Conservation (phyloP, 2,888 invertebrate species). For the Leptinotarsa haldemani region DNA sequence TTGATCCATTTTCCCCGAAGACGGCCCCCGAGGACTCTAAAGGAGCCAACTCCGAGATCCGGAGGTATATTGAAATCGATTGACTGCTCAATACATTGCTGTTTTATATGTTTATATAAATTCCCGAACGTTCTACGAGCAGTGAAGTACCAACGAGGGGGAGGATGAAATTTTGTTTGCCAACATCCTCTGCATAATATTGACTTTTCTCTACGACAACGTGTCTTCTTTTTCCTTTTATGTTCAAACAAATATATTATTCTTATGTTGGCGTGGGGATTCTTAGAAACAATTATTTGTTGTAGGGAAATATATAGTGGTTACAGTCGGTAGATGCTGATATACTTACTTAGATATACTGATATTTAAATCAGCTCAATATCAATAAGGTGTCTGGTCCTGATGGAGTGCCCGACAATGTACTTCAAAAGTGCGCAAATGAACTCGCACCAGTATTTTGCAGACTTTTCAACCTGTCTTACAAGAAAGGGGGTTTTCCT, state of each 20-base stretch:
- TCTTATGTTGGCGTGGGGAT: background rate
- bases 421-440: no score
- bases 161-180: slow-evolving; percentile 13
- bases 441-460: no score
- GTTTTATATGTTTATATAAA: slow-evolving; percentile 60
- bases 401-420: no score
- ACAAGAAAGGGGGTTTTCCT: no score
- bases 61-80: slow-evolving; percentile 58
- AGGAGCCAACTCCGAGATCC: slow-evolving; percentile 35
- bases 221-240: background rate
- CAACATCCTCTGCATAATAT: slow-evolving; percentile 8
- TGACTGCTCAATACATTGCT: slow-evolving; percentile 56
- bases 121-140: slow-evolving; percentile 39
- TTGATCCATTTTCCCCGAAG: slow-evolving; percentile 35
- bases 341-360: no score
- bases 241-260: background rate
- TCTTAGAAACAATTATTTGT: background rate
- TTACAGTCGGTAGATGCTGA: no score
- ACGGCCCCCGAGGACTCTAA: slow-evolving; percentile 40
- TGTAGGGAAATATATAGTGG: no score
- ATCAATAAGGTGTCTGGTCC: no score
- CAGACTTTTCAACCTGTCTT: no score
- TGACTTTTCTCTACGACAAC: slow-evolving; percentile 21
- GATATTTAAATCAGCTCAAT: no score
- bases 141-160: slow-evolving; percentile 15